Conservation (phyloP, 1,140 invertebrate species). For the Listronotus bonariensis region DNA sequence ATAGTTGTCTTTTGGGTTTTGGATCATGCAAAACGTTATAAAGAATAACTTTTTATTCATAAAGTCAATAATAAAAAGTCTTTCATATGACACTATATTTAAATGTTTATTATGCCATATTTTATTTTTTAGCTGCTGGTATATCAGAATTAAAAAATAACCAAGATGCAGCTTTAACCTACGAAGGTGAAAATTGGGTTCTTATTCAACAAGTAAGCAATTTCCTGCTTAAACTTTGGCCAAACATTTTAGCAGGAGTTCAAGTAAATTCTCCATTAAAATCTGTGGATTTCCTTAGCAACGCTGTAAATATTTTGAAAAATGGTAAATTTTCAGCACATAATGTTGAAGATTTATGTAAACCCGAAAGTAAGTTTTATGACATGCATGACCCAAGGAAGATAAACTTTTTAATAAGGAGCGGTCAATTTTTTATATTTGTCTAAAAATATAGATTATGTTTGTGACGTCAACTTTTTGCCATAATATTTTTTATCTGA, state of each 20-base stretch:
- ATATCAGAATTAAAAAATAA: conserved; percentile 83
- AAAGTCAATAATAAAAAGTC: no score
- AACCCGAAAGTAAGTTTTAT: conserved; percentile 68
- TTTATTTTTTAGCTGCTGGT: conserved; percentile 63
- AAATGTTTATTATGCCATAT: no score
- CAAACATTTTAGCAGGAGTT: conserved; percentile 56
- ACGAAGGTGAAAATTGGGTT: conserved; percentile 96
- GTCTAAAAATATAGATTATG: no score
- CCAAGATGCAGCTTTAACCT: conserved; percentile 91
- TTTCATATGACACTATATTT: no score
- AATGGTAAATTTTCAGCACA: conserved; percentile 56
- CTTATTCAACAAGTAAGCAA: conserved; percentile 93
- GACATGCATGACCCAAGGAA: no score
- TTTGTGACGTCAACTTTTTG: no score
- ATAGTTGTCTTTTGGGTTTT: no score
- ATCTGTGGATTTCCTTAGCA: conserved; percentile 66
- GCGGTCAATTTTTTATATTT: no score
- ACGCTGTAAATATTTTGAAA: conserved; percentile 60
- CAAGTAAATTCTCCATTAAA: conserved; percentile 62
- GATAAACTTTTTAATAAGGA: no score
- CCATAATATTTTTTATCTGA: no score
- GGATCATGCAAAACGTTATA: no score
- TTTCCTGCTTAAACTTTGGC: conserved; percentile 76
- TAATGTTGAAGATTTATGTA: conserved; percentile 57
- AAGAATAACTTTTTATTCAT: no score